Evolutionary conservation across 1,140 invertebrate genomes (phyloP), one percentile per base, ranked within the genome.

Genomic region (Atta colombica): DNA sequence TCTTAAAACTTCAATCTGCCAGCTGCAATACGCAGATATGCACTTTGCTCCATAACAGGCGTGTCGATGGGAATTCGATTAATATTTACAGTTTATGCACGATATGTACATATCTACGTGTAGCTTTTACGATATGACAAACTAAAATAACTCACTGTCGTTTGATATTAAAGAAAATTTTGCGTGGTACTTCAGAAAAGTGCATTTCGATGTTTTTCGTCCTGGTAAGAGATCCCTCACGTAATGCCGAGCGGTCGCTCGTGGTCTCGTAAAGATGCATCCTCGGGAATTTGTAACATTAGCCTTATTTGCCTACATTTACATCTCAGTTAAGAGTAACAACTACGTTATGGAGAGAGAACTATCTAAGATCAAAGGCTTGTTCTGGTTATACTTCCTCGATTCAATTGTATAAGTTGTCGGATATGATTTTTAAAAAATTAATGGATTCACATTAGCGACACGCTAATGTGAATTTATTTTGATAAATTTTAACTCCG

Each of bases 1-100:
- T 7, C 45, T 72, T 72, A 31, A 80, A 68, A 31, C 25, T 60
- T 58, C 53, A 25, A 71, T 71, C 12, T n/a, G 21, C 51, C 51
- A 65, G 7, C 7, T 49, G 49, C 18, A 31, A 58, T 31, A 35
- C 63, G 66, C 39, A 81, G 61, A 68, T 21, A 72, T 58, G 53
- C 53, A 45, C 51, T 81, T 55, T 39, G 21, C n/a, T 68, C 16
- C n/a, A 49, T 16, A 25, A 10, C 1, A 45, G 10, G n/a, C 31
- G 8, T 55, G 8, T 51, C 35, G 51, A 72, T 39, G 61, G n/a
- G 88, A 89, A 81, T 77, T 86, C 77, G n/a, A 71, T 53, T 75
- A 86, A 89, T 86, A 89, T 89, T 89, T 86, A 89, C 55, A 35
- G 18, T 80, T 86, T 89, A 82, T 28, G 35, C 78, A 10, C 72